Percentiles rank a stretch among this genome's conserved stretches.
Conservation (phyloP, 1,140 invertebrate genomes). For the Drosophila equinoxialis region DNA sequence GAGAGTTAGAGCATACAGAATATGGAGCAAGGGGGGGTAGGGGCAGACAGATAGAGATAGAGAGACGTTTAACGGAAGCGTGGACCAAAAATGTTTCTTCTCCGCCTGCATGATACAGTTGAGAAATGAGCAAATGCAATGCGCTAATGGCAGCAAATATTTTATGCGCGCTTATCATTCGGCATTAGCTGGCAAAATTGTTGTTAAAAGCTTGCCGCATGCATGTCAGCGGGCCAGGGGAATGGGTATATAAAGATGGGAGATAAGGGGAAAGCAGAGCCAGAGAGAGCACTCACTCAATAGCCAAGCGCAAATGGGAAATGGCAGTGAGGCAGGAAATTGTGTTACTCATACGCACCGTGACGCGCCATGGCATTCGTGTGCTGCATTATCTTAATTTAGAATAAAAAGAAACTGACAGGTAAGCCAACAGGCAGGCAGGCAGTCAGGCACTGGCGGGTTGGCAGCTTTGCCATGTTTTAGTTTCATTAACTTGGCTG, state of each 20-base stretch:
- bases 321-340: constrained; percentile 65
- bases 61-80: neutral
- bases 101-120: constrained; percentile 26
- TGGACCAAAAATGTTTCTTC: constrained; percentile 8
- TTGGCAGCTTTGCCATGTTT: constrained; percentile 58
- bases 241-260: too few relatives aligned
- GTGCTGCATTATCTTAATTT: constrained; percentile 75
- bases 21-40: neutral
- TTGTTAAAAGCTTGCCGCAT: constrained; percentile 66
- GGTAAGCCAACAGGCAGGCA: constrained; percentile 15
- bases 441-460: constrained; percentile 13
- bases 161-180: constrained; percentile 76
- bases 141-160: constrained; percentile 72
- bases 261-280: neutral
- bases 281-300: constrained; percentile 6
- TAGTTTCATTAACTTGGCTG: constrained; percentile 76
- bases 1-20: neutral
- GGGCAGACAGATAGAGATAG: constrained; percentile 2
- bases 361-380: constrained; percentile 27
- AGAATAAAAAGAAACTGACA: constrained; percentile 47
- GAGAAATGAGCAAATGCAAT: constrained; percentile 66
- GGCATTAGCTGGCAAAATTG: constrained; percentile 71
- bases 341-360: constrained; percentile 74
- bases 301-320: constrained; percentile 44
- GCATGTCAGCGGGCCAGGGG: constrained; percentile 3